Base-by-base conservation (phyloP, 2,888 invertebrate species). In the Ferrisia virgata region DNA sequence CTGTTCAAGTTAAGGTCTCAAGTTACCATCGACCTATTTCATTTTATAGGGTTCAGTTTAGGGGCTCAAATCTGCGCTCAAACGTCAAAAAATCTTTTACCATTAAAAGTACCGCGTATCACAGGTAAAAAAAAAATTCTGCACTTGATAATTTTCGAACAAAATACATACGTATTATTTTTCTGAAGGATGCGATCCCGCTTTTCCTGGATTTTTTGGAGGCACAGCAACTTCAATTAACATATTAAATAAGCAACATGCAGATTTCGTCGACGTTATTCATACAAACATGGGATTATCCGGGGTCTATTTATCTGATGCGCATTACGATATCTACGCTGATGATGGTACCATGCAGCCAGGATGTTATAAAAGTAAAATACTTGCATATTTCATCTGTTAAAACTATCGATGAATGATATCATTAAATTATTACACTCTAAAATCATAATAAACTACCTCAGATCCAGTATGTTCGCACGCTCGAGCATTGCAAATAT, bases 11-110 rank as follows among this genome's bases (percentile, higher is more conserved):
- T 76, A 5, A 85, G 85, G 1, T 87, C 88, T 0, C 90, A 92
- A 47, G 85, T 87, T 0, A 64, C 58, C 5, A 87, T 91, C n/a
- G 86, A 89, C 0, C 87, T 87, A 79, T 89, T 93, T 81, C 93
- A 93, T 86, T 87, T 92, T 0, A 91, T 93, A 72, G 93, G 93
- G 0, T 93, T 92, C 87, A 93, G 93, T 87, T 89, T 93, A 15
- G 93, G 93, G 0, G 92, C 90, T 0, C 93, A 93, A 85, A 89
- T 90, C 0, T 91, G 92, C 0, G 92, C 92, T 0, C 90, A 88
- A 82, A 88, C 91, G 0, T 89, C 90, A 4, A 89, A 90, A 86
- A 89, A 89, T 87, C 79, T 92, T 11, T 33, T 89, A 88, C 28
- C 87, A 88, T 18, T 58, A 9, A 22, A 13, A 58, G 87, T 92